Base-by-base conservation (phyloP, 2,113 vertebrate species). In the Megatriorchis doriae region DNA sequence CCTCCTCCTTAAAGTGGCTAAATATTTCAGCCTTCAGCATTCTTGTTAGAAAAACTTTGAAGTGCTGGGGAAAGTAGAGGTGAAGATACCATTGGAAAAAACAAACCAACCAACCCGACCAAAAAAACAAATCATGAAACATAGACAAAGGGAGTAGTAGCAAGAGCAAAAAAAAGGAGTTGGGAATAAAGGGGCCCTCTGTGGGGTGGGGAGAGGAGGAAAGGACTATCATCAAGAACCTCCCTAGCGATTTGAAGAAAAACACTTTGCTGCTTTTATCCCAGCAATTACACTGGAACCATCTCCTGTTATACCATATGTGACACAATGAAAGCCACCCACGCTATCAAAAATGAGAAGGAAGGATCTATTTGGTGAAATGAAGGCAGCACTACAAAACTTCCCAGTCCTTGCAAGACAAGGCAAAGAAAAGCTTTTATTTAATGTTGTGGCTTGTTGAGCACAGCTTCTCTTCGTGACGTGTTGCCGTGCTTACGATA, bases 401-500 rank as follows among this genome's bases (percentile, higher is more conserved):
- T 40, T 72, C n/a, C 43, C 67, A 56, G 87, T 3, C 38, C 43
- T 71, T 56, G 47, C 70, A 59, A 89, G 84, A 66, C 61, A 56
- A 82, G 77, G 81, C 84, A 82, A 77, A 81, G 80, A 81, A 85
- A 90, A 94, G 81, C 84, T 93, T 93, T 94, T 89, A 85, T 74
- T 94, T 83, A 94, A 93, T 8, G 59, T 27, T 55, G 67, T 58
- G 90, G 67, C 86, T 94, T 96, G 86, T 73, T 93, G 91, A 93
- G 71, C 83, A 81, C 70, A 43, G 86, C 86, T 78, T 78, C 68
- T 68, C 73, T 85, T 92, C 55, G 65, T 83, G 72, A 95, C 1
- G 2, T 50, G 81, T 26, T 63, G 34, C 79, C 8, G 5, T 93
- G 88, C 81, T 94, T 89, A 95, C 67, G 78, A 90, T 85, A 95